Conservation (phyloP, 2,888 invertebrate species). For the Luperina nickerlii region DNA sequence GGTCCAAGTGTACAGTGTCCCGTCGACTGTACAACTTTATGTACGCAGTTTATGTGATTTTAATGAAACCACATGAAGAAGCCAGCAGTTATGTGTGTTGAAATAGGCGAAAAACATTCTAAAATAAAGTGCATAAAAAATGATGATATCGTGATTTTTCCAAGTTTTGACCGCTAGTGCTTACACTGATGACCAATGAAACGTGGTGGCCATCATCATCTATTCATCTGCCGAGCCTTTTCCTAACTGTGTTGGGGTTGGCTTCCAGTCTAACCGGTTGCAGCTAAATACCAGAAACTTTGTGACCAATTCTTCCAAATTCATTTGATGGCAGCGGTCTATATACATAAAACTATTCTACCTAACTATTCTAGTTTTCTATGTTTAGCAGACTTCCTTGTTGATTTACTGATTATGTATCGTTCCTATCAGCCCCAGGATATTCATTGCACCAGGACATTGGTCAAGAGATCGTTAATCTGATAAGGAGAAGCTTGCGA, state of each 20-base stretch:
- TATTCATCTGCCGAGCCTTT: not conserved
- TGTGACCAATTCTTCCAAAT: not conserved
- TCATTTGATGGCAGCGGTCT: too few relatives aligned
- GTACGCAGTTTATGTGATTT: not conserved
- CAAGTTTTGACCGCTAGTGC: not conserved
- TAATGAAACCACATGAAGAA: not conserved
- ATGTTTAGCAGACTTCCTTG: not conserved
- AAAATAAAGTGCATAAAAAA: not conserved
- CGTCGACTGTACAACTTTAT: slow-evolving; percentile 7
- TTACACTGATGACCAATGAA: not conserved
- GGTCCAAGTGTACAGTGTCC: not conserved
- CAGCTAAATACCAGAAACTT: not conserved
- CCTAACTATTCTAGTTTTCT: too few relatives aligned
- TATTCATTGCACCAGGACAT: slow-evolving; percentile 23
- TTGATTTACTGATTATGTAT: slow-evolving; percentile 8
- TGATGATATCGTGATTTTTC: not conserved
- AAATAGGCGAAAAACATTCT: not conserved
- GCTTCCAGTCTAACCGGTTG: not conserved
- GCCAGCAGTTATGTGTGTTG: not conserved
- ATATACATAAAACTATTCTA: too few relatives aligned
- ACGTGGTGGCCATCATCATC: not conserved
- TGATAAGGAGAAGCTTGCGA: slow-evolving; percentile 34
- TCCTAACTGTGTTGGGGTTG: not conserved
- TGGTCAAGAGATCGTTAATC: slow-evolving; percentile 15
- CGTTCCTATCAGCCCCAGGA: slow-evolving; percentile 22